Base-by-base conservation (phyloP, 1,140 invertebrate genomes). In the Zaprionus ornatus region DNA sequence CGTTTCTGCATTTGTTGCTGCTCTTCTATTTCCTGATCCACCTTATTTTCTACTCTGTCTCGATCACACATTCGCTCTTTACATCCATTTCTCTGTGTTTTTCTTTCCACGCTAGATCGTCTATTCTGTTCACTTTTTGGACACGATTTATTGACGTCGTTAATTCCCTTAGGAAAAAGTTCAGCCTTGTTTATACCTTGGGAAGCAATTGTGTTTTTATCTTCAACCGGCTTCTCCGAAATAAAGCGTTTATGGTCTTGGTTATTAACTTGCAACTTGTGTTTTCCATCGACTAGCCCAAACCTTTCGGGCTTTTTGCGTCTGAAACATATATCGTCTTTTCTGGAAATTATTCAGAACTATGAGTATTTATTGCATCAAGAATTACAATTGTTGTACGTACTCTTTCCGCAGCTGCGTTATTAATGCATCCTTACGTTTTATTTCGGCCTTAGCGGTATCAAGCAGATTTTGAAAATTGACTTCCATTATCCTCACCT, bases 271-370 rank as follows among this genome's bases (percentile, higher is more conserved):
- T 29, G 5, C 1, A 27, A 25, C 52, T 12, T 29, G 12, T 13
- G 25, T 15, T 55, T 25, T 27, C 4, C 15, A n/a, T 57, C 48
- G 10, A 21, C 9, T 27, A 12, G 32, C 19, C 17, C 32, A 27
- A 29, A 19, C 15, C 35, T 61, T 12, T 13, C 15, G 0, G 77
- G 40, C 2, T 23, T 52, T 29, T 83, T 82, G 1, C 87, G 87
- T 21, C 91, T 62, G 7, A 92, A 92, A 56, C 91, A 91, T 1
- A 92, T 69, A 60, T 92, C 91, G 70, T 92, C 91, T 37, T 91
- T 92, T 35, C 91, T 92, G 45, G 21, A 48, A 56, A 42, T 0
- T 42, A 54, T 2, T 66, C 1, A 12, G 3, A 7, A 52, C 19
- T 54, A 45, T 57, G 12, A 59, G 27, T n/a, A 57, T 7, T 59